These are phyloP conservation scores for Oeneis ivallda DNA, from an alignment of 2,888 invertebrate genomes.

Conservation along the genomic window DNA sequence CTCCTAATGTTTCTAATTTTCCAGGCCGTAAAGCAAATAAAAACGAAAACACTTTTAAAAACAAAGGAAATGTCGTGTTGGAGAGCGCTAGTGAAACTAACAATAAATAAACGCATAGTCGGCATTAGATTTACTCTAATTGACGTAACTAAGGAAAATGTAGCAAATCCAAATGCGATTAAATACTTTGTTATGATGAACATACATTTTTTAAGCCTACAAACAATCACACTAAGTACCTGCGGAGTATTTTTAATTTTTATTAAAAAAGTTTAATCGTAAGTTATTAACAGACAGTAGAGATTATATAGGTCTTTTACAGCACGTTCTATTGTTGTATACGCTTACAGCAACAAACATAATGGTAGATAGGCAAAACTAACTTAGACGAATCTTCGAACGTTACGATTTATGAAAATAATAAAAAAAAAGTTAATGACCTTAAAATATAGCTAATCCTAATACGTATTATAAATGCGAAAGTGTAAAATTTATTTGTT, in stretches of 20 bases:
- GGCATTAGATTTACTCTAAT: slow-evolving; percentile 20
- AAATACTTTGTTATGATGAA: not conserved
- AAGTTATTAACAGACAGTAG: no score
- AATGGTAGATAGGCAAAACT: no score
- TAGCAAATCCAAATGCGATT: not conserved
- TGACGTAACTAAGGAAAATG: not conserved
- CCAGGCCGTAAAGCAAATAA: slow-evolving; percentile 5
- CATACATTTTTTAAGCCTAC: not conserved
- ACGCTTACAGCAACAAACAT: no score
- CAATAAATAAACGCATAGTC: slow-evolving; percentile 19
- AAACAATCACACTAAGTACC: not conserved
- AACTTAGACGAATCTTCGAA: no score
- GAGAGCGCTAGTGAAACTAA: slow-evolving; percentile 9
- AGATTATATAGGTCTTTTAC: no score
- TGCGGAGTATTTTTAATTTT: not conserved
- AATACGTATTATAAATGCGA: no score
- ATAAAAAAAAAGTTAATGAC: no score
- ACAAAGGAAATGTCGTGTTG: slow-evolving; percentile 17
- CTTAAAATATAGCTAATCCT: no score
- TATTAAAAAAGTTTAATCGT: not conserved
- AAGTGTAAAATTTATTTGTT: no score
- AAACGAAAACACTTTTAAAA: slow-evolving; percentile 4
- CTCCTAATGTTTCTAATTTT: slow-evolving; percentile 11
- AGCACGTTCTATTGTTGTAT: no score
- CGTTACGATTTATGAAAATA: no score